Evolutionary conservation across 2,113 vertebrate species (phyloP).

Genomic region (Cyrtonyx montezumae): DNA sequence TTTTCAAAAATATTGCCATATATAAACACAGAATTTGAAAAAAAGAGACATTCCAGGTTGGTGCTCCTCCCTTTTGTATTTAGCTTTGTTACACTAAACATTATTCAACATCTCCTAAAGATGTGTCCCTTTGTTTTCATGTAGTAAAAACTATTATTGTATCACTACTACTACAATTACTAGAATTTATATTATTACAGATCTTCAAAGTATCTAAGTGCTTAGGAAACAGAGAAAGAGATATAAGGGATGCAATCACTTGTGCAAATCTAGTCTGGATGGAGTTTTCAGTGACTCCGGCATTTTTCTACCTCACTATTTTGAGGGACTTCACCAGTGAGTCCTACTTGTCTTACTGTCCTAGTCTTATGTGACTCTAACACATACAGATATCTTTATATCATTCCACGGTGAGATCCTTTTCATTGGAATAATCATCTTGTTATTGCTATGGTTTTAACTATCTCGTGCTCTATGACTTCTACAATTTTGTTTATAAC

Average conservation of each 20-base stretch:
- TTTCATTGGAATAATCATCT: neutral
- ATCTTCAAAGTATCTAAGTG: neutral
- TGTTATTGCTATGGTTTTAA: neutral
- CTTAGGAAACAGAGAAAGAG: neutral
- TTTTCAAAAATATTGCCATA: neutral
- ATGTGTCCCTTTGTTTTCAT: neutral
- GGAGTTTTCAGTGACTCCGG: neutral
- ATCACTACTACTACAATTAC: neutral
- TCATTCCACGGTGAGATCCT: neutral
- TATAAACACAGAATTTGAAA: neutral
- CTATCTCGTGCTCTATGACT: neutral
- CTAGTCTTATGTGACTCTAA: neutral
- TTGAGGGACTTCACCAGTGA: fast-evolving
- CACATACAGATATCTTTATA: neutral
- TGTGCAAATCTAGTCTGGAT: neutral
- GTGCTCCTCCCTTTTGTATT: neutral
- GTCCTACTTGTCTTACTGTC: neutral
- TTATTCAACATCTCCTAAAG: neutral
- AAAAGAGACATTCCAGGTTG: neutral
- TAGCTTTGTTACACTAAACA: neutral
- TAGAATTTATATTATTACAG: neutral
- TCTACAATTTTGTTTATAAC: neutral
- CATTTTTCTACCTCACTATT: neutral
- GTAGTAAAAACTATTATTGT: neutral
- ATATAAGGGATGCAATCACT: neutral